Evolutionary conservation across 2,113 vertebrate species (phyloP), one percentile per base, ranked within the genome.

Genomic region (Puma concolor): DNA sequence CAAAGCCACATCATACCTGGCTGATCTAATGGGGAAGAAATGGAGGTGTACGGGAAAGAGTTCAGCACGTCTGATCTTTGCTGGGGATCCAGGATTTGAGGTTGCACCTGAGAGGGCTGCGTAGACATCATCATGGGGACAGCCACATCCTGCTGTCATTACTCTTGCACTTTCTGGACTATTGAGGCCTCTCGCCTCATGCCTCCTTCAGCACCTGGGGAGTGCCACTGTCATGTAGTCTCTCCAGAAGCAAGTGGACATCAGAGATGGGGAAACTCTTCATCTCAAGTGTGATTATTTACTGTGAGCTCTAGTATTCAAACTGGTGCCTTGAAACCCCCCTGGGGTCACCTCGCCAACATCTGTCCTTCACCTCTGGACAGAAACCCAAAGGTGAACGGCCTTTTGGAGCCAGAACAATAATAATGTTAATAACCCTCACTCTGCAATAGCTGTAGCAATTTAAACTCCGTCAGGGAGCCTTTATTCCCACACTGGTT

Each of bases 381-480:
- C 23, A 60, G 84, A 88, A 81, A 83, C 19, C 71, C 91, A 92
- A 44, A 77, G 63, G 52, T 80, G 36, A 79, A 23, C 36, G 31
- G 63, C 63, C 60, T 95, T 86, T 48, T 4, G 2, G 93, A 92
- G 71, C 63, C 6, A 38, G 60, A 79, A 48, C 12, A 44, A 14
- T 25, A 52, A 64, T 21, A 44, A 13, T 50, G 44, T 0, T 60
- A 60, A 33, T 36, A 83, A 66, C 12, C 11, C 14, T 89, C 17
- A 9, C 31, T 63, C 41, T 52, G 79, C 95, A 85, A 41, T 57
- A 77, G 76, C 1, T 21, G 1, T 21, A 12, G 2, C 48, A 52
- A 8, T 31, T 48, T 52, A 38, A 11, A 63, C 23, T 48, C 29
- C 4, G 15, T 31, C 11, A 4, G 64, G 38, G 57, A 85, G n/a